These are phyloP conservation scores for Lasius fuliginosus DNA, from an alignment of 2,888 invertebrate genomes.

Conservation along the genomic window DNA sequence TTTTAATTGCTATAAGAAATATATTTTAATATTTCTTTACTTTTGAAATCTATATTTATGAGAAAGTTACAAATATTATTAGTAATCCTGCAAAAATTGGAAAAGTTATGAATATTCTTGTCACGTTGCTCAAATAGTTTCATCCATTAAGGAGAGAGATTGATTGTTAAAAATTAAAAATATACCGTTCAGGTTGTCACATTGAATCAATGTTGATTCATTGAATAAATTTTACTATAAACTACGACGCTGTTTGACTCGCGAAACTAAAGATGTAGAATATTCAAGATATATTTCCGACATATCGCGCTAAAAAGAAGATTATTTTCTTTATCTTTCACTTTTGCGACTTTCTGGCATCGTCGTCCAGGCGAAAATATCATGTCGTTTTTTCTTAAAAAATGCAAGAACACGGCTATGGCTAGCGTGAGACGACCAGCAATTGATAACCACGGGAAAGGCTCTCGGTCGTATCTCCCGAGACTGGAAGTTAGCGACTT, in stretches of 20 bases:
- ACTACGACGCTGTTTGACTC: neutral
- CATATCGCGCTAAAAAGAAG: neutral
- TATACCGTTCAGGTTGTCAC: neutral
- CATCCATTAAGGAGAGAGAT: conserved; percentile 24
- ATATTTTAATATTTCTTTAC: neutral
- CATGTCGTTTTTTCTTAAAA: conserved; percentile 27
- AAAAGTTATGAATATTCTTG: neutral
- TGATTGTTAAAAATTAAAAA: conserved; percentile 8
- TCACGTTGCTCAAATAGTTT: neutral
- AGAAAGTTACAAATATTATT: neutral
- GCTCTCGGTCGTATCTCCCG: conserved; percentile 88
- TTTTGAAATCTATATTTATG: neutral
- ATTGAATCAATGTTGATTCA: conserved; percentile 10
- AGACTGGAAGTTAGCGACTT: conserved; percentile 72
- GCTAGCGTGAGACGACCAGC: conserved; percentile 84
- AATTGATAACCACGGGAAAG: conserved; percentile 89
- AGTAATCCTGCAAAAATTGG: neutral
- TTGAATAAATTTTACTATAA: conserved; percentile 11
- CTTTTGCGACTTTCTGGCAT: neutral
- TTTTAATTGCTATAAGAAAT: neutral
- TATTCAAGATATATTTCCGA: conserved; percentile 25
- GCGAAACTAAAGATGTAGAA: neutral
- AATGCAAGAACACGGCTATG: conserved; percentile 14
- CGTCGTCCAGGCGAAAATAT: neutral
- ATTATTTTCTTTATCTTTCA: conserved; percentile 17